Base-by-base conservation (phyloP, 2,797 vertebrate genomes). In the Galago senegalensis region DNA sequence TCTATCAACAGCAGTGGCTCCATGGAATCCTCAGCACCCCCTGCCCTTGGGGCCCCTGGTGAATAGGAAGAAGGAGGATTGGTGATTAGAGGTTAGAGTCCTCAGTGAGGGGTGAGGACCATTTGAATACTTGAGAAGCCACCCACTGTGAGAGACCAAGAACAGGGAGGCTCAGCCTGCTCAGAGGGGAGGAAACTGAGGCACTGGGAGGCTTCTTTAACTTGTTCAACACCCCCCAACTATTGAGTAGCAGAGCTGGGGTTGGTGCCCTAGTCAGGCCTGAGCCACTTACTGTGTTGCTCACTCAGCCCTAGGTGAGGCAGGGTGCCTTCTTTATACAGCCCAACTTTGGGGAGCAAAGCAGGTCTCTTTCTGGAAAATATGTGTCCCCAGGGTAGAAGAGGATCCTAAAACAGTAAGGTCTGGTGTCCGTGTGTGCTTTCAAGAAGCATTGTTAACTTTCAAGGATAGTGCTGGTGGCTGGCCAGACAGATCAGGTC, bases 1-100 rank as follows among this genome's bases (percentile, higher is more conserved):
- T 72, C 95, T 93, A 14, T 96, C 96, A 86, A 76, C 65, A 92
- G 89, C 93, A 75, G 91, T 70, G 82, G 83, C 93, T 92, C 81
- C 23, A 0, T 53, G 49, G 70, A 25, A 79, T 89, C 90, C 89
- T 97, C 65, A 14, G 77, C 94, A 92, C 49, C 89, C 81, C 63
- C 67, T n/a, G 40, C 43, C 61, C 17, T 56, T 27, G 27, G 34
- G 34, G 46, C 34, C 87, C 69, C 25, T 29, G 1, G 31, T 43
- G 76, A 88, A 72, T 40, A 91, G 85, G 76, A 72, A 40, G 80
- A 20, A 43, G 53, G 75, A 31, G 43, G 89, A 9, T n/a, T n/a
- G 23, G 80, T 65, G 60, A 16, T 61, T 72, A 37, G 34, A 76
- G 29, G 56, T 5, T 46, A 43, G 79, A 31, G 56, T 70, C 60